Percentiles rank a stretch among this genome's conserved stretches.
Conservation (phyloP, 2,797 vertebrate species). For the Ctenochaetus hawaiiensis region DNA sequence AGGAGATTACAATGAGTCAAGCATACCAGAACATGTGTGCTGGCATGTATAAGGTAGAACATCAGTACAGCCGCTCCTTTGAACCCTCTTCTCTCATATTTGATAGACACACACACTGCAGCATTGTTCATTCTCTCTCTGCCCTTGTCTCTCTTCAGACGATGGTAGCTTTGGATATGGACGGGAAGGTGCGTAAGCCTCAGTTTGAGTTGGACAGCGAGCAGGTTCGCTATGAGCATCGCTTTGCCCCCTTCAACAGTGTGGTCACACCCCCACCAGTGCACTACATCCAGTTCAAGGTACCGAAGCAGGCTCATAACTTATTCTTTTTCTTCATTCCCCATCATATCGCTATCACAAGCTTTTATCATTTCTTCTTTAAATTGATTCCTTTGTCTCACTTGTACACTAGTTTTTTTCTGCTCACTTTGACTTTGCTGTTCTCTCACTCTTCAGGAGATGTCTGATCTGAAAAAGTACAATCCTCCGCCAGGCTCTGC, state of each 20-base stretch:
- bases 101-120: neutral
- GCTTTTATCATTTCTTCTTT: neutral
- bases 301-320: constrained; percentile 57
- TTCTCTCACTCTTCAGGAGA: constrained; percentile 87
- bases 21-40: constrained; percentile 99
- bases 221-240: constrained; percentile 98
- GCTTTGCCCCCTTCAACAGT: constrained; percentile 98
- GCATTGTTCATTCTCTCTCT: neutral
- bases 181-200: constrained; percentile 96
- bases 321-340: neutral
- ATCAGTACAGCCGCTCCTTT: neutral
- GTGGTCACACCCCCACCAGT: constrained; percentile 98
- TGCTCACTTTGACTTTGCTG: neutral
- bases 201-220: constrained; percentile 99
- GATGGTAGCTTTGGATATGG: constrained; percentile 99
- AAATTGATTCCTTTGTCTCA: neutral
- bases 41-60: constrained; percentile 98
- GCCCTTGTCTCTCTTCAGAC: constrained; percentile 84
- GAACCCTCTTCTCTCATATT: neutral
- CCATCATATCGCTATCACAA: neutral
- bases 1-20: constrained; percentile 99
- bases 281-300: constrained; percentile 99
- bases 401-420: neutral
- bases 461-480: constrained; percentile 99
- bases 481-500: constrained; percentile 96